These are phyloP conservation scores for Melitaea athalia DNA, from an alignment of 2,888 invertebrate genomes.

Conservation along the genomic window DNA sequence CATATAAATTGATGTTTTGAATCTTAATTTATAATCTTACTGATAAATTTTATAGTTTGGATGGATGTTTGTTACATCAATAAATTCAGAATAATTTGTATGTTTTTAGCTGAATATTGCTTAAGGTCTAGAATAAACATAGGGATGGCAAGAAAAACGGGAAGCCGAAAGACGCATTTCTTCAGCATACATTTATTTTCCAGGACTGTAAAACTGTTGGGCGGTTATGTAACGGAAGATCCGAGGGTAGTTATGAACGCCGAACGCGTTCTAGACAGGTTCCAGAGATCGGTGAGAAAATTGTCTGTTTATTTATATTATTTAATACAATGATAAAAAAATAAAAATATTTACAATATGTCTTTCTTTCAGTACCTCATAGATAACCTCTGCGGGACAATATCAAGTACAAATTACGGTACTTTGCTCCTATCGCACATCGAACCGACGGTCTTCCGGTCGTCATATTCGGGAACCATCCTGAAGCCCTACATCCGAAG, in stretches of 20 bases:
- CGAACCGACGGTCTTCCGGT: conserved; percentile 83
- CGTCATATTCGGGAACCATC: conserved; percentile 86
- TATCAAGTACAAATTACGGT: conserved; percentile 62
- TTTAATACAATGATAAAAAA: too few relatives aligned
- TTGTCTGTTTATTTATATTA: background rate
- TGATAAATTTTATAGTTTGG: too few relatives aligned
- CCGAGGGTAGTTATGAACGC: conserved; percentile 49
- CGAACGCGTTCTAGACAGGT: conserved; percentile 72
- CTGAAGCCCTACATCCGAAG: conserved; percentile 93
- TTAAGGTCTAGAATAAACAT: too few relatives aligned
- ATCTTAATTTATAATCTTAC: too few relatives aligned
- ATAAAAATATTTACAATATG: too few relatives aligned
- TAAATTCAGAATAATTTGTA: too few relatives aligned
- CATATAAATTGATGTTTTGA: too few relatives aligned
- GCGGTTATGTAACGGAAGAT: conserved; percentile 66
- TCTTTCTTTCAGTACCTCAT: conserved; percentile 58
- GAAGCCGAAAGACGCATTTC: too few relatives aligned
- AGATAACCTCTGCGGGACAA: conserved; percentile 69
- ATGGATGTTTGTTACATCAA: too few relatives aligned
- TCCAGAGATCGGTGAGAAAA: conserved; percentile 70
- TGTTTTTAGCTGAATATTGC: too few relatives aligned
- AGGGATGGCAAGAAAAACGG: too few relatives aligned
- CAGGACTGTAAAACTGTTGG: conserved; percentile 63
- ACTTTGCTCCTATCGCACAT: conserved; percentile 78
- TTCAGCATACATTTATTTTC: conserved; percentile 32